phyloP scores from a whole-genome alignment of 64 coral and sea anemone genomes.

The Dendrophyllia cribrosa region DNA sequence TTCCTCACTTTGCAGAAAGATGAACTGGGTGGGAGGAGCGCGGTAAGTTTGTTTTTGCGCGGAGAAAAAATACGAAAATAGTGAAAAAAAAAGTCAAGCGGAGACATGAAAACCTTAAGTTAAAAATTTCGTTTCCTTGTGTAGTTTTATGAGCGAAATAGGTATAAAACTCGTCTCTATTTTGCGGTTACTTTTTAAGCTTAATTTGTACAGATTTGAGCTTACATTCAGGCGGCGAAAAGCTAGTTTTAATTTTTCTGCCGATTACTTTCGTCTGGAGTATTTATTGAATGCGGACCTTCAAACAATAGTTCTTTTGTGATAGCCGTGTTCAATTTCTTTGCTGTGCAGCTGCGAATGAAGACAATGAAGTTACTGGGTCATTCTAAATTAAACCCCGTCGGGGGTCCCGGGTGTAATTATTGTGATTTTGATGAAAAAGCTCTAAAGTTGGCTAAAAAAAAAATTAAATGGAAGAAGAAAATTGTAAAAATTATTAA shows the following conservation, averaged over 20 bases:
- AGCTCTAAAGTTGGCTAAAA: no score
- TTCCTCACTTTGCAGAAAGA: not conserved
- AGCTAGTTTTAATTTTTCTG: not conserved
- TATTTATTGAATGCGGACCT: not conserved
- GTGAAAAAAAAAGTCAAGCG: not conserved
- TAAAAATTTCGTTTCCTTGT: not conserved
- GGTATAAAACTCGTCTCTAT: not conserved
- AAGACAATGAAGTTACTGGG: not conserved
- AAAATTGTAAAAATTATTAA: no score
- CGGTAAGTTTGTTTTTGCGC: constrained; percentile 4
- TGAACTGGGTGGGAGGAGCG: constrained; percentile 49
- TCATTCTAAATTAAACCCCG: no score
- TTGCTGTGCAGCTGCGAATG: not conserved
- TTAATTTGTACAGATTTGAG: no score
- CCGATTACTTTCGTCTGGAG: not conserved
- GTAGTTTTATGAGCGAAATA: not conserved
- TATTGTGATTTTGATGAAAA: no score
- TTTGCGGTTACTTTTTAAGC: no score
- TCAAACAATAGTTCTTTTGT: not conserved
- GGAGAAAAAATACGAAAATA: not conserved
- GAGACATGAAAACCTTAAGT: not conserved
- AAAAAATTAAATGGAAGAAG: no score
- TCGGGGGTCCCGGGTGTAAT: no score
- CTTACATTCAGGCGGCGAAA: no score
- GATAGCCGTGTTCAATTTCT: not conserved